Evolutionary conservation across 2,797 vertebrate species (phyloP), one percentile per base, ranked within the genome.

Genomic region (Perodicticus potto): DNA sequence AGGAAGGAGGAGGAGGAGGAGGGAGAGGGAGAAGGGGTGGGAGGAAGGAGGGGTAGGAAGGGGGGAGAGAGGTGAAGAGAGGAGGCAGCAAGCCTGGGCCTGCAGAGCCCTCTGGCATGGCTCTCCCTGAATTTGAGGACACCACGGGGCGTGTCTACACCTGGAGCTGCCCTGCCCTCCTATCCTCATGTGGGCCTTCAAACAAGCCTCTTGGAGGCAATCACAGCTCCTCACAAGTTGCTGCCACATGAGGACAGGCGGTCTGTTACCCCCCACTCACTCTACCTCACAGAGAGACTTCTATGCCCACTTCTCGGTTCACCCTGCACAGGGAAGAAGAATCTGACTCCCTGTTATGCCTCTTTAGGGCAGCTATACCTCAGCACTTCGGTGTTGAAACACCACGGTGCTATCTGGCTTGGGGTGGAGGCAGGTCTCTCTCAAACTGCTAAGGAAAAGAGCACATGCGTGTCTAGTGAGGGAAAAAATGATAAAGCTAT

Each of bases 391-490:
- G 49, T 3, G n/a, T 4, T 11, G 40, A 72, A 45, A 59, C 19
- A 43, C 34, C 49, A 53, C 49, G 14, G 29, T 29, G 74, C 45
- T 67, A 34, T 29, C 32, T n/a, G 57, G 9, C 16, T 4, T 14
- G n/a, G 59, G 40, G 20, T 29, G 23, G 40, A 32, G 9, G 43
- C n/a, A 85, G 17, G 9, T 55, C 29, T 32, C 32, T 55, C 55
- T 55, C 23, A 73, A 53, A 53, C 22, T 32, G 27, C 17, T 72
- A 70, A 16, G 16, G 22, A 25, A 22, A 55, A 90, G 22, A 27
- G 2, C 16, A 10, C 12, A 23, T 10, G 3, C 6, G 0, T 10
- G 3, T 3, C 2, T n/a, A 17, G 7, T 7, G 5, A 53, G 17
- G 63, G 25, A 49, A 45, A 32, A 81, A 59, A 73, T 14, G 20